These are phyloP conservation scores for Physocephala rufipes DNA, from an alignment of 2,888 invertebrate species.

Conservation along the genomic window DNA sequence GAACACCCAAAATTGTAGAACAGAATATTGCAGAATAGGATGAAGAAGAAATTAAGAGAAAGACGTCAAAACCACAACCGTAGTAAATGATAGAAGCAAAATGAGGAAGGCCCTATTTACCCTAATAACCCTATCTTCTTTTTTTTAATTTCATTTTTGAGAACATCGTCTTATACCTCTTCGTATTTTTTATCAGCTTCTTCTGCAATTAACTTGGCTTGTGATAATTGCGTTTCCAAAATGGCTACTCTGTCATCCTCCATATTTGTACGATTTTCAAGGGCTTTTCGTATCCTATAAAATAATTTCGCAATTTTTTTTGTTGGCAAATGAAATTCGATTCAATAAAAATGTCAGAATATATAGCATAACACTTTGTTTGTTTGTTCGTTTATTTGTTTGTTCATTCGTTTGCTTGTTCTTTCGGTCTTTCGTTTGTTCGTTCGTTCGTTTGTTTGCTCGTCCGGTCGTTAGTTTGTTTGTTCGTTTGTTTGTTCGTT, in stretches of 20 bases:
- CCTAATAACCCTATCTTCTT: constrained; percentile 57
- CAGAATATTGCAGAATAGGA: too few relatives aligned
- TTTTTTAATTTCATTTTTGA: constrained; percentile 6
- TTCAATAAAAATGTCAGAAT: not conserved
- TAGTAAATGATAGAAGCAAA: constrained; percentile 45
- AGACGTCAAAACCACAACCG: constrained; percentile 52
- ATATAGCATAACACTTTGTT: too few relatives aligned
- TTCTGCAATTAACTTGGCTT: constrained; percentile 99
- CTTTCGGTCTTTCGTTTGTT: too few relatives aligned
- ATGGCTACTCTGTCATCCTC: constrained; percentile 98
- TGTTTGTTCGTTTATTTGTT: not conserved
- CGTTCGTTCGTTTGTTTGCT: too few relatives aligned
- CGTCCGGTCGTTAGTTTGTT: too few relatives aligned
- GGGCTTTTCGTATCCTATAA: constrained; percentile 74
- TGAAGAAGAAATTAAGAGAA: constrained; percentile 55
- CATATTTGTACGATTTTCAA: constrained; percentile 98
- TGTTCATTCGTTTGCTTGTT: too few relatives aligned
- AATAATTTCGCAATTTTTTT: constrained; percentile 35
- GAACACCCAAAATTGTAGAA: too few relatives aligned
- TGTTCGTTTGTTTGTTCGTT: too few relatives aligned
- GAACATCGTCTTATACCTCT: constrained; percentile 78
- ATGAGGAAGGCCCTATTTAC: constrained; percentile 51
- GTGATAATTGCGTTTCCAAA: constrained; percentile 96
- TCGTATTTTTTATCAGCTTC: constrained; percentile 99
- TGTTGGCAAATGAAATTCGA: constrained; percentile 20